Percentiles rank a stretch among this genome's conserved stretches.
phyloP scores from a whole-genome alignment of 2,888 invertebrate genomes.

The Temnothorax rugatulus region DNA sequence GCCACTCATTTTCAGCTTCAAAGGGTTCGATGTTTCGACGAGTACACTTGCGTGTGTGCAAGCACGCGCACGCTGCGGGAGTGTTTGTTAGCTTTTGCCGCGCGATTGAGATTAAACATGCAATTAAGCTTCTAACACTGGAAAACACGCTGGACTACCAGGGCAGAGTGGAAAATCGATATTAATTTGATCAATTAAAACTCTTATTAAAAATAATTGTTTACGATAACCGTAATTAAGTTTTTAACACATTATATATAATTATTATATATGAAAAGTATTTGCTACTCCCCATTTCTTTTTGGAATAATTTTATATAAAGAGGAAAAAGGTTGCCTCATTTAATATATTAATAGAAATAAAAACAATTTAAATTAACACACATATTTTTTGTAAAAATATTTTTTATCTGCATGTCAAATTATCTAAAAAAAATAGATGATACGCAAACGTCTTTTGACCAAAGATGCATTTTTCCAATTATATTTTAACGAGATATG shows the following conservation, averaged over 20 bases:
- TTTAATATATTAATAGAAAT: background rate
- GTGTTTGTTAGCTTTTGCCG: constrained; percentile 27
- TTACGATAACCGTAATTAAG: background rate
- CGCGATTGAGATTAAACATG: constrained; percentile 20
- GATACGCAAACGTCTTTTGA: background rate
- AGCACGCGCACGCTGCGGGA: background rate
- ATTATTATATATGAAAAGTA: background rate
- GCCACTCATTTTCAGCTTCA: background rate
- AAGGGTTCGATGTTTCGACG: constrained; percentile 9
- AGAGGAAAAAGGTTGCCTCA: background rate
- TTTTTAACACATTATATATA: background rate
- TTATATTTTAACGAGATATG: background rate
- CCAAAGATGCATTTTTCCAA: background rate
- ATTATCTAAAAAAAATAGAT: background rate
- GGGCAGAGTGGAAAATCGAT: background rate
- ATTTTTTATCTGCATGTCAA: background rate
- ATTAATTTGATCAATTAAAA: constrained; percentile 3
- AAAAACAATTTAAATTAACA: background rate
- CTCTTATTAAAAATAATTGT: constrained; percentile 10
- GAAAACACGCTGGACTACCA: background rate
- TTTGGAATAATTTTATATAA: background rate
- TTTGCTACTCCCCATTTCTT: background rate
- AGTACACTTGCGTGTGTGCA: constrained; percentile 7
- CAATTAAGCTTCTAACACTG: constrained; percentile 23
- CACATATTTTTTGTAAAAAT: background rate